A percentile compares a stretch with the other conserved stretches of the same genome.
These are phyloP conservation scores for Agapornis roseicollis DNA, from an alignment of 2,113 vertebrate genomes.

Conservation along the genomic window DNA sequence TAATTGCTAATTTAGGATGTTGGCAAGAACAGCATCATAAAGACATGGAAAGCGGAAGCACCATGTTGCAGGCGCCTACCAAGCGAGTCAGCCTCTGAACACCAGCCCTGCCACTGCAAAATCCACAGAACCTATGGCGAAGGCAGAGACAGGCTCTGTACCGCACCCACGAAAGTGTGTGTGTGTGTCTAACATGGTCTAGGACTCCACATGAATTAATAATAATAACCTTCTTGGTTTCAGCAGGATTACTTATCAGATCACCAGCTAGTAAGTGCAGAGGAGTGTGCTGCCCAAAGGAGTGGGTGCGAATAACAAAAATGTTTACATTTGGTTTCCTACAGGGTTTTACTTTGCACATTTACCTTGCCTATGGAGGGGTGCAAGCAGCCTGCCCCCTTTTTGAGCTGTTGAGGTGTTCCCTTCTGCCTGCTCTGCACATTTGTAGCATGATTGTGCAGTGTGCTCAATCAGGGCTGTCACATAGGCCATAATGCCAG, in stretches of 20 bases:
- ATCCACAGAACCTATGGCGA: not conserved
- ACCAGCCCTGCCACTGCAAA: not conserved
- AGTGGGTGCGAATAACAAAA: not conserved
- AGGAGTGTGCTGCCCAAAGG: not conserved
- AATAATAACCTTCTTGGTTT: not conserved
- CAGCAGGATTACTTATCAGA: not conserved
- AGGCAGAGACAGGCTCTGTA: not conserved
- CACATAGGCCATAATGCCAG: not conserved
- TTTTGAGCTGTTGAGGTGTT: not conserved
- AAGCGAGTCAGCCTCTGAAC: not conserved
- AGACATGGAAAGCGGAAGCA: not conserved
- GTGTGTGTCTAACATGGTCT: not conserved
- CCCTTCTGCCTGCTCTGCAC: not conserved
- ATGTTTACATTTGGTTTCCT: not conserved
- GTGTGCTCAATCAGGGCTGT: not conserved
- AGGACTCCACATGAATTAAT: not conserved
- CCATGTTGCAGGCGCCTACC: not conserved
- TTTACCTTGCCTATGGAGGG: not conserved
- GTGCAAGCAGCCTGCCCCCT: not conserved
- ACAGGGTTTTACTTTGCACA: not conserved
- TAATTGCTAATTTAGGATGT: not conserved
- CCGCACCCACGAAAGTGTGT: not conserved
- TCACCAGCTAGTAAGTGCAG: not conserved
- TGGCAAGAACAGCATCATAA: not conserved
- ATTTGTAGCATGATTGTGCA: too few species aligned